Evolutionary conservation across 2,113 vertebrate genomes (phyloP).

Genomic region (Cyphomyrus discorhynchus): DNA sequence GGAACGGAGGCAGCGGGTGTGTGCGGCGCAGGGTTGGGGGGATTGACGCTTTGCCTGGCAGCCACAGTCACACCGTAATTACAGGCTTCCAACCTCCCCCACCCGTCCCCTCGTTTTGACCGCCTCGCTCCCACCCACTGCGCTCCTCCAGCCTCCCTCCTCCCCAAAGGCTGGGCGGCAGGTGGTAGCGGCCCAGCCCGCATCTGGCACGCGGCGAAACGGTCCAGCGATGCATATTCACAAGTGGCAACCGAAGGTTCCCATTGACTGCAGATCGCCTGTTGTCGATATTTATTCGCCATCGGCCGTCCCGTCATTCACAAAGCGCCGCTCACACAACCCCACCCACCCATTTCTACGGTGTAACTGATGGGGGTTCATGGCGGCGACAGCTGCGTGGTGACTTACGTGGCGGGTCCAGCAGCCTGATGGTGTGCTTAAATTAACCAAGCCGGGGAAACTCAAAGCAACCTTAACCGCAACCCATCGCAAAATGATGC

Average conservation of each 20-base stretch:
- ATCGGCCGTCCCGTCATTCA: neutral
- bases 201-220: constrained; percentile 55
- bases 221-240: constrained; percentile 43
- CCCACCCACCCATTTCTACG: constrained; percentile 5
- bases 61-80: constrained; percentile 45
- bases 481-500: neutral
- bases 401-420: neutral
- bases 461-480: neutral
- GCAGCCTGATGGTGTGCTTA: neutral
- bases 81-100: constrained; percentile 36
- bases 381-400: constrained; percentile 16
- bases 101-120: neutral
- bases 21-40: constrained; percentile 12
- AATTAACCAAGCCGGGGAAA: neutral
- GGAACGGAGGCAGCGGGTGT: constrained; percentile 40
- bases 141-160: constrained; percentile 23
- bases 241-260: constrained; percentile 24
- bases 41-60: constrained; percentile 30
- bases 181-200: constrained; percentile 58
- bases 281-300: constrained; percentile 23
- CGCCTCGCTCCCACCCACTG: constrained; percentile 42
- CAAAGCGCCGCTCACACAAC: neutral
- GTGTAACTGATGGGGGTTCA: constrained; percentile 1
- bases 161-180: constrained; percentile 42
- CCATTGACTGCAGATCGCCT: constrained; percentile 20